Evolutionary conservation across 2,113 vertebrate species (phyloP).

Genomic region (Alexandromys fortis): DNA sequence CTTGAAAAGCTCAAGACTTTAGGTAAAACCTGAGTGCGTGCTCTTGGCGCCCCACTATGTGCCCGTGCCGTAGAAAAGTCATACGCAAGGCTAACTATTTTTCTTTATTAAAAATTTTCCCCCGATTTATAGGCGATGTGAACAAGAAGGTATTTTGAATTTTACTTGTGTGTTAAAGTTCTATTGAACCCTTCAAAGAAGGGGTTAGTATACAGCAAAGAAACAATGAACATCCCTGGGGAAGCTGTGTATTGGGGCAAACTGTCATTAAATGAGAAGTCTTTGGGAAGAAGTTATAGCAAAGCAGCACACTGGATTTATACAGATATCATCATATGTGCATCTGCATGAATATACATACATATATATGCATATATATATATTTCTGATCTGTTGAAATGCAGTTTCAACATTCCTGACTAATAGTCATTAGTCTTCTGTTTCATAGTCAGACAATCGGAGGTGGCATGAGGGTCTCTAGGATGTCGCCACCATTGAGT

Average conservation of each 20-base stretch:
- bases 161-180: background rate
- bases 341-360: background rate
- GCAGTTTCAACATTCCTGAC: background rate
- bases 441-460: background rate
- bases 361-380: fast-evolving
- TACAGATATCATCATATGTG: background rate
- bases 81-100: background rate
- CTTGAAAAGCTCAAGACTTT: background rate
- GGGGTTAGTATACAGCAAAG: background rate
- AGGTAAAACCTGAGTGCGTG: background rate
- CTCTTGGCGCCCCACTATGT: background rate
- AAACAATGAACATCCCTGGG: background rate
- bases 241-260: background rate
- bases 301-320: background rate
- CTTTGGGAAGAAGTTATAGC: background rate
- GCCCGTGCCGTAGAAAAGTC: background rate
- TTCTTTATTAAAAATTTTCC: background rate
- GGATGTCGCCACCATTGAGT: background rate
- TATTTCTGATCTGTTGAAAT: background rate
- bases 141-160: background rate
- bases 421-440: background rate
- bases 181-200: background rate
- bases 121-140: background rate
- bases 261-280: background rate
- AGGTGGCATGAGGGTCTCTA: background rate